Base-by-base conservation (phyloP, 1,140 invertebrate genomes). In the Lepidurus couesii region DNA sequence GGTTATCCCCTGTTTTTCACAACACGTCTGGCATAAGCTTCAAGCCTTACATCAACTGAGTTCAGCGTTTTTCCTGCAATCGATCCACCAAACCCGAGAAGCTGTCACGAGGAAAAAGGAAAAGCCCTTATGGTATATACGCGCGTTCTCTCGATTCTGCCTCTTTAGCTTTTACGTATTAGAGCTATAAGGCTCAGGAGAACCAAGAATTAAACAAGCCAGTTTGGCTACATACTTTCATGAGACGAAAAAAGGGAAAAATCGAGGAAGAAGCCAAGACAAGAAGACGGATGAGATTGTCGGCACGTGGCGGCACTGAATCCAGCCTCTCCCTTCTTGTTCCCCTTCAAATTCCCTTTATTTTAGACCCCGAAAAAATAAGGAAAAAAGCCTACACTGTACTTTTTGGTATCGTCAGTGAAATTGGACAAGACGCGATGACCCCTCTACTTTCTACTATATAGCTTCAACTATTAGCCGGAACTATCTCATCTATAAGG, bases 201-300 rank as follows among this genome's bases (percentile, higher is more conserved):
- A 4, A 34, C 53, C 21, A 10, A 7, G 53, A 65, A 65, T 65
- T 65, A 65, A 9, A 16, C 9, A 16, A 65, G 53, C 7, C 34
- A 34, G 34, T 65, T 65, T 65, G 53, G 21, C 53, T 65, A 65
- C 53, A 65, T 4, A 65, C 53, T 21, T 65, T 13, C 21, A 65
- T n/a, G 21, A 34, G 1, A 34, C 34, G 4, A 65, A 16, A 7
- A 65, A 21, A 65, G 13, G 9, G 4, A 65, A 65, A 65, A 65
- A 65, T n/a, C 1, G 13, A 16, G 21, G 53, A 65, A 16, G 21
- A 11, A n/a, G 16, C 21, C 53, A 65, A 65, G 53, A 11, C 53
- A 65, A 65, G 13, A 65, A 65, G 53, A 65, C 3, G 53, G 53
- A 65, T 65, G 53, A 65, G 53, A 65, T 65, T 65, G 53, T 16